Conservation (phyloP, 2,113 vertebrate species). For the Sceloporus tristichus region DNA sequence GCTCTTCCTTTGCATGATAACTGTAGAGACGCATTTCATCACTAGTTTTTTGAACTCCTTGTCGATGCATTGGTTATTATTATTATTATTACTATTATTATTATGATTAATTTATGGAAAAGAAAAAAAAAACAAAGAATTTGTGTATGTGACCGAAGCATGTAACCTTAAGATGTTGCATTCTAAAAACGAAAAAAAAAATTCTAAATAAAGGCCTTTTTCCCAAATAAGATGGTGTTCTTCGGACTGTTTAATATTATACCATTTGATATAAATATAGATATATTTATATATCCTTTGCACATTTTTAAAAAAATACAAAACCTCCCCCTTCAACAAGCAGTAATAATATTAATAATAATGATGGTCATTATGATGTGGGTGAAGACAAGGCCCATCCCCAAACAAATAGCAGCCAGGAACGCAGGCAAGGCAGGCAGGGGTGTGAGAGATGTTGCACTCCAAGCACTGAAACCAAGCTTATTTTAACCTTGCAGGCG, state of each 20-base stretch:
- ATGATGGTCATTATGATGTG: slow-evolving; percentile 60
- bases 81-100: slow-evolving; percentile 81
- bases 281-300: background rate
- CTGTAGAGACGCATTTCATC: slow-evolving; percentile 90
- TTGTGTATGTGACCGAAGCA: slow-evolving; percentile 99
- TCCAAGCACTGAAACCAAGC: slow-evolving; percentile 94
- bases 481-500: slow-evolving; percentile 99
- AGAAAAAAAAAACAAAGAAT: slow-evolving; percentile 83
- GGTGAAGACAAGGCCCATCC: slow-evolving; percentile 57
- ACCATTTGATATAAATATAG: background rate
- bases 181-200: slow-evolving; percentile 83
- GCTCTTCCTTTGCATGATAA: slow-evolving; percentile 91
- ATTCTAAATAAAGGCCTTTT: slow-evolving; percentile 99
- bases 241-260: slow-evolving; percentile 88
- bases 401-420: slow-evolving; percentile 72
- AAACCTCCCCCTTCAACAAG: slow-evolving; percentile 40
- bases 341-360: slow-evolving; percentile 56
- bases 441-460: slow-evolving; percentile 81
- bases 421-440: slow-evolving; percentile 78
- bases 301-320: slow-evolving; percentile 44
- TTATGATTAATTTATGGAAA: slow-evolving; percentile 77
- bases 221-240: slow-evolving; percentile 97
- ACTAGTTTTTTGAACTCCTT: slow-evolving; percentile 86
- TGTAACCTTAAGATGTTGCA: slow-evolving; percentile 99
- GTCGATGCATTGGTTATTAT: slow-evolving; percentile 93